These are phyloP conservation scores for Proctacanthus coquilletti DNA, from an alignment of 1,140 invertebrate genomes.

Conservation along the genomic window DNA sequence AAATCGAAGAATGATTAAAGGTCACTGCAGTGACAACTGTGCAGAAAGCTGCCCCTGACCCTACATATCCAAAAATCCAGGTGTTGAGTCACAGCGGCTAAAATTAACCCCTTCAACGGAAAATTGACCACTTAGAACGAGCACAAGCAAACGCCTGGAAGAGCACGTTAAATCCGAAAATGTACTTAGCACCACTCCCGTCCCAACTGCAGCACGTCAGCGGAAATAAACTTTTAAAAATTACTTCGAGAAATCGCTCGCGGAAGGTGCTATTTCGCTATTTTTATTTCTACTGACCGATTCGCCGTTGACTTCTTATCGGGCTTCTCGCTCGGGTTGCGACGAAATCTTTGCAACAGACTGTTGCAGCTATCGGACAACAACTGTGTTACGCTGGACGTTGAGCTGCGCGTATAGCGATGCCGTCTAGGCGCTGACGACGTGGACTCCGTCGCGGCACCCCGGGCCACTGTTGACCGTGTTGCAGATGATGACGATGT, in stretches of 20 bases:
- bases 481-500: neutral
- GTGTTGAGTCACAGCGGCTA: too few relatives aligned
- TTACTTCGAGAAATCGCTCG: neutral
- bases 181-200: too few relatives aligned
- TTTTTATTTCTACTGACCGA: constrained; percentile 13
- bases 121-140: too few relatives aligned
- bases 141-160: too few relatives aligned
- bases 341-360: constrained; percentile 57
- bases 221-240: constrained; percentile 1
- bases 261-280: too few relatives aligned
- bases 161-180: too few relatives aligned
- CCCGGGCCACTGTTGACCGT: neutral
- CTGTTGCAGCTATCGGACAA: constrained; percentile 70
- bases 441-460: neutral
- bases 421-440: constrained; percentile 33
- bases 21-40: too few relatives aligned
- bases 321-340: constrained; percentile 48
- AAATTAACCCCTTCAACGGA: too few relatives aligned
- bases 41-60: too few relatives aligned
- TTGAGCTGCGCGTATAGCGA: constrained; percentile 55
- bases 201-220: too few relatives aligned
- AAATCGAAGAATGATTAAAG: too few relatives aligned
- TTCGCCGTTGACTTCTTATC: constrained; percentile 17
- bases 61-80: too few relatives aligned
- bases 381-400: constrained; percentile 64